Evolutionary conservation across 2,113 vertebrate species (phyloP).

Genomic region (Desmodus rotundus): DNA sequence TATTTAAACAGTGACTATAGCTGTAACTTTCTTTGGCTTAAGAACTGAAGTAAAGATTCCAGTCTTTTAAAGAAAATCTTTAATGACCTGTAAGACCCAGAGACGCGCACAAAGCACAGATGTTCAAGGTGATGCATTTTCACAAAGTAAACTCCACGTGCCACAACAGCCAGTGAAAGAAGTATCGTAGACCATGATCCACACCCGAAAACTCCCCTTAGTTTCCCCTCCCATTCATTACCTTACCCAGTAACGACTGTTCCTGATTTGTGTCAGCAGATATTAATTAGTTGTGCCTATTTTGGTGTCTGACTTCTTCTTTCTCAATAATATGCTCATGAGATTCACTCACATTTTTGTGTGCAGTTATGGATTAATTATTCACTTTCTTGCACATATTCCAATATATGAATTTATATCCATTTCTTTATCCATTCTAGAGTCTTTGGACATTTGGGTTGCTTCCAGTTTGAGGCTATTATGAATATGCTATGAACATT

Average conservation of each 20-base stretch:
- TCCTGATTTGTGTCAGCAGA: background rate
- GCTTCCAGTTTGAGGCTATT: background rate
- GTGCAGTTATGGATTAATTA: background rate
- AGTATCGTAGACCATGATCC: background rate
- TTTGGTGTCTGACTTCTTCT: background rate
- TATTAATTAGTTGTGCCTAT: background rate
- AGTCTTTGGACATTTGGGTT: background rate
- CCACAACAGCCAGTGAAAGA: background rate
- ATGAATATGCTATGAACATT: background rate
- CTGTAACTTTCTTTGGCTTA: background rate
- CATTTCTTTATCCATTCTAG: background rate
- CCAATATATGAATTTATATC: background rate
- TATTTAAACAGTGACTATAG: slow-evolving; percentile 22
- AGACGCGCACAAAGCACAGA: background rate
- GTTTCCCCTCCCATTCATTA: background rate
- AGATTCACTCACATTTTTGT: background rate
- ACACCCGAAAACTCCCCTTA: background rate
- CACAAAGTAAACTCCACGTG: background rate
- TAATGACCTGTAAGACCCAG: background rate
- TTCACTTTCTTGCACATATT: background rate
- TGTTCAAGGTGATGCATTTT: background rate
- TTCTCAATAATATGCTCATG: background rate
- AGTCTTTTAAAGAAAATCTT: background rate
- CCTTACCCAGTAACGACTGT: background rate
- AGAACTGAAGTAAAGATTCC: background rate